Evolutionary conservation across 2,888 invertebrate species (phyloP), one percentile per base, ranked within the genome.

Genomic region (Nephrotoma guestfalica): DNA sequence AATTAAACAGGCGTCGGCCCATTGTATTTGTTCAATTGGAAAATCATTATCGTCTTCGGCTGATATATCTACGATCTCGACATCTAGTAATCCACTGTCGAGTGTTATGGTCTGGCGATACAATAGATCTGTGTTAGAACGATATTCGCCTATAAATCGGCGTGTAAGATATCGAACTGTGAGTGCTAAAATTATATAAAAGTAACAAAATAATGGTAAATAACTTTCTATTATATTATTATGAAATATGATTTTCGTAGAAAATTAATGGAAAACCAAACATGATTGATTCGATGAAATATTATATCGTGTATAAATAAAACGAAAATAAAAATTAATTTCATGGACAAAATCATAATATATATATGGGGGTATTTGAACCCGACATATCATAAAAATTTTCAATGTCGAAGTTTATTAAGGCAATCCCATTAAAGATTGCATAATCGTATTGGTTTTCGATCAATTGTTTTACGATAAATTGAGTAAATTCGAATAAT

Each of bases 61-160:
- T 88, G 95, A 95, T 86, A 96, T 95, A 91, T 96, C 96, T 88
- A 96, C 95, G 88, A 96, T 95, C 92, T 96, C 96, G 87, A 96
- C 93, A 90, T 96, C 95, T 88, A 96, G 92, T 41, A 94, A 93
- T 85, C 94, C 93, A 89, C 95, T 95, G 90, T 95, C 95, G 87
- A 90, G 88, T 43, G 94, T 94, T 88, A 96, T 93, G 18, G 94
- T 95, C 91, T 96, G 96, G 90, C 94, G 93, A 91, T 96, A 96
- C 86, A 96, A 92, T 87, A 96, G 93, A 93, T 96, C 96, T 95
- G 95, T 95, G 89, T 95, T 95, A 89, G 96, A 96, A 89, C 95
- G 94, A 91, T 96, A 96, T 93, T 96, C 96, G 87, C 96, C 96
- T 88, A 96, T 96, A 91, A 94, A 96, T 89, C 96, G 92, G 89